Conservation (phyloP, 2,888 invertebrate species). For the Andrena marginata region DNA sequence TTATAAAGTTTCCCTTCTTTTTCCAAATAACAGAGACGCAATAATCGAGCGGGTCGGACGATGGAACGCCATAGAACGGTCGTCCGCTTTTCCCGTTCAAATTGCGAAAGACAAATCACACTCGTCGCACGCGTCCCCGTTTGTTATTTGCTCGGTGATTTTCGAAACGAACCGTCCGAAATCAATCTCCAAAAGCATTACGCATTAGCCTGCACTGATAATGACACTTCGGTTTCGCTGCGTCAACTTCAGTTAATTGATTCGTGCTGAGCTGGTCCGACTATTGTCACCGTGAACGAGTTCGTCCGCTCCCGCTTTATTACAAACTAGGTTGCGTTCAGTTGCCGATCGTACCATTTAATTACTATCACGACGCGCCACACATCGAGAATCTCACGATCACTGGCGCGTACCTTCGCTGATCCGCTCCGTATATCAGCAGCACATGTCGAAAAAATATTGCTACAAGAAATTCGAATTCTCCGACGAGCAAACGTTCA, state of each 20-base stretch:
- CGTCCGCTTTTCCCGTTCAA: slow-evolving; percentile 39
- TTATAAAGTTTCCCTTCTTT: background rate
- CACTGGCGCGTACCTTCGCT: background rate
- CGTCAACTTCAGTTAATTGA: slow-evolving; percentile 76
- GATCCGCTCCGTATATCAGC: background rate
- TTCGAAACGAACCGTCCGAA: slow-evolving; percentile 62
- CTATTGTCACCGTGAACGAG: slow-evolving; percentile 64
- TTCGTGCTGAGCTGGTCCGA: slow-evolving; percentile 70
- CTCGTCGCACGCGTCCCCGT: slow-evolving; percentile 24
- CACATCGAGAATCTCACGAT: slow-evolving; percentile 1
- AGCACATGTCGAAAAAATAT: background rate
- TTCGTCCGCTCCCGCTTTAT: slow-evolving; percentile 30
- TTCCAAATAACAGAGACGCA: background rate
- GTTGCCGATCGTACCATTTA: slow-evolving; percentile 38
- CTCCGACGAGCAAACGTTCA: background rate
- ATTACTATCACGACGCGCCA: slow-evolving; percentile 25
- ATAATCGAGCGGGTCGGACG: background rate
- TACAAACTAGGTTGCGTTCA: slow-evolving; percentile 34
- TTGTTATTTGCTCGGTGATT: slow-evolving; percentile 64
- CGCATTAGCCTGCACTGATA: slow-evolving; percentile 72
- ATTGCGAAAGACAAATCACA: slow-evolving; percentile 57
- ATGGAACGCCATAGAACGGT: slow-evolving; percentile 19
- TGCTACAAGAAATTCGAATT: background rate
- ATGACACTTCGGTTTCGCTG: slow-evolving; percentile 73
- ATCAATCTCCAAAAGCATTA: slow-evolving; percentile 69